Evolutionary conservation across 2,888 invertebrate species (phyloP), one percentile per base, ranked within the genome.

Genomic region (Euzophera pinguis): DNA sequence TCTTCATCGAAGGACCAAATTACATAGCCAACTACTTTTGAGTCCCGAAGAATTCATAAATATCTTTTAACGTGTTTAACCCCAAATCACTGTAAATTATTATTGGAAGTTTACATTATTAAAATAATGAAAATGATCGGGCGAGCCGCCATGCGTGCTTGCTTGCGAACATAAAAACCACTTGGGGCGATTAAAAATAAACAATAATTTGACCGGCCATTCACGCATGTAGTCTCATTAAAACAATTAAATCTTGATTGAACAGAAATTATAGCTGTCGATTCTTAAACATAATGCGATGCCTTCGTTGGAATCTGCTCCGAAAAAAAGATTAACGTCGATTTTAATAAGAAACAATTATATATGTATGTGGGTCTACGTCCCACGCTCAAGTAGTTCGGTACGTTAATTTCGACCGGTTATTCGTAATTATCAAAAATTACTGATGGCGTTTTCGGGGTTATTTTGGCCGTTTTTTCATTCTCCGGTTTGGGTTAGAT

Each of bases 171-270:
- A 86, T 79, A 86, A 88, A 87, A 88, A 88, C 84, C 88, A 80
- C 90, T 90, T 80, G 81, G 70, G 90, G 89, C 90, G 88, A 90
- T 90, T 90, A 90, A 90, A 90, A 90, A 90, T 90, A 90, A 90
- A 90, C 90, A 90, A 88, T 90, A 90, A 90, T 90, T 90, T 90
- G 85, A 76, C 84, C 86, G 88, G 77, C 88, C 82, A 88, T 90
- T 90, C 90, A 90, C 90, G 90, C 90, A 90, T 89, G 89, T 75
- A 78, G 86, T 73, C 89, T 90, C 90, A 90, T 90, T 90, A 90
- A 90, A 90, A 90, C 90, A 90, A 90, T 90, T 90, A 90, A 90
- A 90, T 90, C 90, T 90, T 90, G 90, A 90, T 90, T 90, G 90
- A 89, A 90, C 90, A 84, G 79, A 90, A 90, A 90, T 90, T 90